Evolutionary conservation across 30 jellyfish, hydroid and myxozoan genomes (phyloP), one percentile per base, ranked within the genome.

Genomic region (Chironex yamaguchii): DNA sequence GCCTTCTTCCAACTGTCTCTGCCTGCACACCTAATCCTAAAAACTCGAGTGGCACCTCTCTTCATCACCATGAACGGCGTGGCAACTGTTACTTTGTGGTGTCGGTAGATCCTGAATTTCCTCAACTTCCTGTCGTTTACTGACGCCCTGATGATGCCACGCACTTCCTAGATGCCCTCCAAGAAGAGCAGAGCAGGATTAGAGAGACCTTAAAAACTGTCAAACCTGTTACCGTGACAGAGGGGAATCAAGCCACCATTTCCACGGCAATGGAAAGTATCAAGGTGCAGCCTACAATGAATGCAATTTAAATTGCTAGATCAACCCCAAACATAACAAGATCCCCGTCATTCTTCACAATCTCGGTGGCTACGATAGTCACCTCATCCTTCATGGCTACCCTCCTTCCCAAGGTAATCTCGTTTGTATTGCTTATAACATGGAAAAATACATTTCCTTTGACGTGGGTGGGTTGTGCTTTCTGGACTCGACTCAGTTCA

Each of bases 271-370:
- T 0, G 96, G 95, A 9, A 71, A 72, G 58, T 85, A 70, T 86
- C 27, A 83, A 36, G 90, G 95, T 31, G 50, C 95, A 1, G 95
- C 95, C 2, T 89, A 85, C 49, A 26, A 30, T 48, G 64, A 71
- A 26, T 85, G 95, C 29, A 85, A 85, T 52, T 75, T 85, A 36
- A 64, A 85, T 48, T 79, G 34, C 53, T 4, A 62, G 53, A 21
- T 85, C 23, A 42, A 75, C 28, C 70, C 79, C 1, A 52, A 86
- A 76, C 49, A 64, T 17, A 36, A 73, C 29, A 89, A 89, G 62
- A 81, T 89, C n/a, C 91, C 97, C 3, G 77, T 62, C 70, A 62
- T 89, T 2, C 51, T 89, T 34, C 97, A 89, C 34, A 89, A 89
- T 48, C 86, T 89, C 17, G 27, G 79, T 53, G 86, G 86, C 22